These are phyloP conservation scores for Spodoptera frugiperda DNA, from an alignment of 1,140 invertebrate species.

Conservation along the genomic window DNA sequence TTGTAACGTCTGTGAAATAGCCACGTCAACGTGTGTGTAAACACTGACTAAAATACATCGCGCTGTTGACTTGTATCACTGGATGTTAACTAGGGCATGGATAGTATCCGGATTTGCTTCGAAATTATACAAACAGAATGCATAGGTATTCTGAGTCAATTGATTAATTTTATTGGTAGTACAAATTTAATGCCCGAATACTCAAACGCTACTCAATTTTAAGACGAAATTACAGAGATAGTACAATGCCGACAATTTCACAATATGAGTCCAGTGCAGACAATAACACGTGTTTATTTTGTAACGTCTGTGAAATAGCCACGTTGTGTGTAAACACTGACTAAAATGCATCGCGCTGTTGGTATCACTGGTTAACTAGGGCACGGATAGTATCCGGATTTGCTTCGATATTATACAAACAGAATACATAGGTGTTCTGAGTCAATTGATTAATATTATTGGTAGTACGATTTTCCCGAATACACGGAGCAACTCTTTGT, in stretches of 20 bases:
- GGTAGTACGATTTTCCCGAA: too few species aligned
- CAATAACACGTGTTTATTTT: conserved; percentile 17
- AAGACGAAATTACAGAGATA: too few species aligned
- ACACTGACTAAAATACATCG: conserved; percentile 11
- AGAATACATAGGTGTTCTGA: not conserved
- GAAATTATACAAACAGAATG: not conserved
- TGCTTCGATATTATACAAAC: not conserved
- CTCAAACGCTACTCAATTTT: too few species aligned
- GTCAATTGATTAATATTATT: conserved; percentile 1
- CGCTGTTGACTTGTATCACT: conserved; percentile 22
- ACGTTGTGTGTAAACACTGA: conserved; percentile 22
- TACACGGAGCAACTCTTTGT: too few species aligned
- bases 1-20: conserved; percentile 11
- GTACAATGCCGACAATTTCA: not conserved
- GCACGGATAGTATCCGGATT: conserved; percentile 17
- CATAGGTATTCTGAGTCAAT: conserved; percentile 1
- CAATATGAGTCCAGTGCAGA: not conserved
- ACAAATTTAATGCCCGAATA: too few species aligned
- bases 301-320: conserved; percentile 19
- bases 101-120: not conserved
- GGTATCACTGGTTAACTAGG: conserved; percentile 30
- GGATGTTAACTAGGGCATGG: conserved; percentile 26
- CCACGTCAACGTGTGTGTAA: conserved; percentile 28
- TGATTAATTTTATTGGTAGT: too few species aligned
- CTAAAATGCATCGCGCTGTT: conserved; percentile 10